Conservation (phyloP, 2,113 vertebrate species). For the Camelus dromedarius region DNA sequence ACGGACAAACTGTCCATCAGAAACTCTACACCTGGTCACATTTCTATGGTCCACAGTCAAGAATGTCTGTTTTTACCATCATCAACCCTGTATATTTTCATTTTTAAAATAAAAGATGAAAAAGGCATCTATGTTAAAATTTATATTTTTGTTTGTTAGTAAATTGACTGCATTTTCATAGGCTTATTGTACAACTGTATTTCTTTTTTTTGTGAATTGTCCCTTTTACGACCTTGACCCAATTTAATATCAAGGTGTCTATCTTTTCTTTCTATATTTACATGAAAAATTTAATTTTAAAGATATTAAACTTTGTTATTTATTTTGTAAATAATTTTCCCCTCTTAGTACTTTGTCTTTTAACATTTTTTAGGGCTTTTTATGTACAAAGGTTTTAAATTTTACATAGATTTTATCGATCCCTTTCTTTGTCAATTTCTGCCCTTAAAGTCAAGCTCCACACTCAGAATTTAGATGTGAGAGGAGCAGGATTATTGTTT, state of each 20-base stretch:
- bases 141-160: background rate
- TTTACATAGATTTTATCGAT: background rate
- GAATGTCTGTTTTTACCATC: background rate
- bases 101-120: background rate
- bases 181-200: background rate
- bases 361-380: background rate
- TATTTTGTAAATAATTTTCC: conserved; percentile 15
- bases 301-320: background rate
- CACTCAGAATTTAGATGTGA: background rate
- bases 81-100: background rate
- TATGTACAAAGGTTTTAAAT: background rate
- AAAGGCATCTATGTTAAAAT: background rate
- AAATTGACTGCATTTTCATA: background rate
- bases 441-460: background rate
- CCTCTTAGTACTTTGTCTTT: background rate
- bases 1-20: background rate
- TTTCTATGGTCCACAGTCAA: background rate
- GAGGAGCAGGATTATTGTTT: background rate
- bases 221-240: background rate
- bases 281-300: background rate
- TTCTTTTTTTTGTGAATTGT: background rate
- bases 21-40: background rate
- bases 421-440: background rate
- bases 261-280: background rate
- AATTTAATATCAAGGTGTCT: background rate